These are phyloP conservation scores for Tetheella fluctuosa DNA, from an alignment of 2,888 invertebrate genomes.

Conservation along the genomic window DNA sequence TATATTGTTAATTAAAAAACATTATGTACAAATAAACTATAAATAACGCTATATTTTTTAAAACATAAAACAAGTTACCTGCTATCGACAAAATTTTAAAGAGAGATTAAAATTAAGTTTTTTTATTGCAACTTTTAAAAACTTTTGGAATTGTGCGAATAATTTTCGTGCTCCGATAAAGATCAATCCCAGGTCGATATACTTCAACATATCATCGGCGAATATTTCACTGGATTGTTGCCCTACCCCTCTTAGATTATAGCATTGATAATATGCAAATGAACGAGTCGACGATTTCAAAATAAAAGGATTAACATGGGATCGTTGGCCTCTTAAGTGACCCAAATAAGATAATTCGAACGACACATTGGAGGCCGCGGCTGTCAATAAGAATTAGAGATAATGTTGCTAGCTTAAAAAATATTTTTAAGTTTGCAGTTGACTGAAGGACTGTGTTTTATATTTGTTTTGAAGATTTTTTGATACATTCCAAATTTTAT, in stretches of 20 bases:
- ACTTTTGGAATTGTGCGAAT: conserved; percentile 40
- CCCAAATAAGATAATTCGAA: conserved; percentile 78
- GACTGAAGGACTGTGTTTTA: conserved; percentile 25
- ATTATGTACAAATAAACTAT: neutral
- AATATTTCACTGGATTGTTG: conserved; percentile 76
- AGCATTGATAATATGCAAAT: conserved; percentile 79
- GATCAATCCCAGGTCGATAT: conserved; percentile 48
- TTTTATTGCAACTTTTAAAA: conserved; percentile 25
- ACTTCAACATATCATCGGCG: conserved; percentile 71
- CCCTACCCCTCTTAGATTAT: conserved; percentile 72
- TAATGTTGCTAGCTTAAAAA: conserved; percentile 68
- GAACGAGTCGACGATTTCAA: conserved; percentile 68
- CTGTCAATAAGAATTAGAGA: conserved; percentile 79
- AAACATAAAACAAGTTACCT: neutral
- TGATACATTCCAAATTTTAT: neutral
- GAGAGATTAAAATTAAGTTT: conserved; percentile 18
- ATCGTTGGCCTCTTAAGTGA: conserved; percentile 75
- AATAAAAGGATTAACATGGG: conserved; percentile 72
- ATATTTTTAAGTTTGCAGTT: conserved; percentile 40
- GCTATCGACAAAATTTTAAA: conserved; percentile 11
- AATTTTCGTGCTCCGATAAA: conserved; percentile 27
- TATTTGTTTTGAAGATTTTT: neutral
- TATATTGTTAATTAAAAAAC: neutral
- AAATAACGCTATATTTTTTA: neutral
- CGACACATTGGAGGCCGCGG: conserved; percentile 57